Evolutionary conservation across 2,113 vertebrate species (phyloP), one percentile per base, ranked within the genome.

Genomic region (Cromileptes altivelis): DNA sequence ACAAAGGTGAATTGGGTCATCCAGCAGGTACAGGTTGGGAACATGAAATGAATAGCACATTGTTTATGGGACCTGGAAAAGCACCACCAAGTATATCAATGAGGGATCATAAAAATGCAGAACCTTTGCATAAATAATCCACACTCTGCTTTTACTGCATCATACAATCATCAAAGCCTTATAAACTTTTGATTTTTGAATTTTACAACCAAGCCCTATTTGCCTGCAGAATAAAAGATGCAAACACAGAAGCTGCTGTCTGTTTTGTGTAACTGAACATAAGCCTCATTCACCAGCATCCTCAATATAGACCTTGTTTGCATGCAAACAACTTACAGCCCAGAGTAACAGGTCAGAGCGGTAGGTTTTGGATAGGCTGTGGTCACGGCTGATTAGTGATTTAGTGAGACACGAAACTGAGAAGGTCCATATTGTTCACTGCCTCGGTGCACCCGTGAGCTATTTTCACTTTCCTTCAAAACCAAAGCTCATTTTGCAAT

Each of bases 281-380:
- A 84, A 62, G 82, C 65, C 58, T 88, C 83, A 82, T 91, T 91
- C 76, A 91, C 19, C 45, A 81, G 75, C 75, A 70, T 83, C 81
- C 77, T 80, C 64, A 60, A 70, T 78, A 27, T 47, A 56, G 68
- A 80, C 47, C 73, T 80, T 80, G 79, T 89, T 76, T 77, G 71
- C 60, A 85, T 82, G 74, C 82, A 74, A 63, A 74, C 53, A 68
- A 80, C 71, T 65, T 61, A 47, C 58, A 70, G 64, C 72, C 19
- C 45, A 53, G n/a, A 79, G 25, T 45, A 83, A 77, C 45, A 70
- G 80, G 69, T 84, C 49, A 62, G 70, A 72, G 50, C 57, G 56
- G 73, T 47, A 60, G 52, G 27, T 75, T 50, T 55, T 56, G 70
- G 61, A 56, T 42, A 21, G 17, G 61, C 58, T 74, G 60, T 18